Conservation (phyloP, 2,888 invertebrate species). For the Clusia tigrina region DNA sequence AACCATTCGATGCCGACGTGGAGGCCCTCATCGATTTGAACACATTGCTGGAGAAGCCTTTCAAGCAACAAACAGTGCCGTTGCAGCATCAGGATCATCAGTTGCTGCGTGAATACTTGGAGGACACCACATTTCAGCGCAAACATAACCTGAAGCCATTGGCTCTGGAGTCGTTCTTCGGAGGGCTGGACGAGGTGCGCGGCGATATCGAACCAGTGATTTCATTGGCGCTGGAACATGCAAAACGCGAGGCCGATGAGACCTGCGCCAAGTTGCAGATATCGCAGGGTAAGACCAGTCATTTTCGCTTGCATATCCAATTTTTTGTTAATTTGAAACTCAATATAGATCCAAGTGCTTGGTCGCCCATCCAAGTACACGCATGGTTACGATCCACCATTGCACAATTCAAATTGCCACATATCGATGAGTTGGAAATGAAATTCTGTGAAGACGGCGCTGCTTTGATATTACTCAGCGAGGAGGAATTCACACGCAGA, state of each 20-base stretch:
- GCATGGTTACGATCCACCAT: slow-evolving; percentile 90
- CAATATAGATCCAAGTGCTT: slow-evolving; percentile 83
- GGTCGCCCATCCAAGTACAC: slow-evolving; percentile 85
- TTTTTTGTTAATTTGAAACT: not conserved
- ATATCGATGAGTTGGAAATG: slow-evolving; percentile 76
- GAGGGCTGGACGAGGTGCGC: slow-evolving; percentile 68
- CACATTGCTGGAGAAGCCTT: slow-evolving; percentile 43
- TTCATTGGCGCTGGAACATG: slow-evolving; percentile 85
- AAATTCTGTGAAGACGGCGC: slow-evolving; percentile 84
- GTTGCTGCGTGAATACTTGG: slow-evolving; percentile 79
- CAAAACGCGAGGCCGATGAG: slow-evolving; percentile 83
- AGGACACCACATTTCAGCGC: slow-evolving; percentile 86
- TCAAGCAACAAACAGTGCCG: slow-evolving; percentile 10
- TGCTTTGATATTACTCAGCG: slow-evolving; percentile 77
- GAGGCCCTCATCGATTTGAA: slow-evolving; percentile 60
- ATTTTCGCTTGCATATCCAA: slow-evolving; percentile 37
- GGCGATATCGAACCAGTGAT: slow-evolving; percentile 85
- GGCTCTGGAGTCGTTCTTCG: slow-evolving; percentile 72
- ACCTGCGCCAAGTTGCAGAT: slow-evolving; percentile 87
- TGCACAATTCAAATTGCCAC: slow-evolving; percentile 79
- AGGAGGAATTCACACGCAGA: slow-evolving; percentile 85
- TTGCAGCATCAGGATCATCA: slow-evolving; percentile 71
- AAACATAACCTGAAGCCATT: slow-evolving; percentile 83
- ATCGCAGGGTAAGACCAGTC: slow-evolving; percentile 88
- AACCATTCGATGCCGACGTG: slow-evolving; percentile 61